Percentiles rank a stretch among this genome's conserved stretches.
Conservation (phyloP, 2,797 vertebrate genomes). For the Acrossocheilus wenchowensis region DNA sequence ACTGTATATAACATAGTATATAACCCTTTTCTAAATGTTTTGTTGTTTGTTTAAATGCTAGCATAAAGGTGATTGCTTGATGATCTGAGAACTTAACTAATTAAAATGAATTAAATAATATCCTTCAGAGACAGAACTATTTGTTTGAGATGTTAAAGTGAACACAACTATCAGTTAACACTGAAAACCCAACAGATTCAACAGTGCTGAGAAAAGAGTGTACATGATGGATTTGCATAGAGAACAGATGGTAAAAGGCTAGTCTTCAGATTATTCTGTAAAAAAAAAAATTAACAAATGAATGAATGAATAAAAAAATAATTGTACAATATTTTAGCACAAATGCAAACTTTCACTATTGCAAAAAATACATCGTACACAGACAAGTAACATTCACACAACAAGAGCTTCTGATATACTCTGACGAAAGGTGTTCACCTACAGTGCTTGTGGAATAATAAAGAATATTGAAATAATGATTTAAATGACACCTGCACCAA, state of each 20-base stretch:
- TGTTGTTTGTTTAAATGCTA: neutral
- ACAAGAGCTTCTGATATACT: neutral
- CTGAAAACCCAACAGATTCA: neutral
- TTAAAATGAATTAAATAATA: neutral
- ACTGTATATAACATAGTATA: neutral
- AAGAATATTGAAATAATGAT: slow-evolving; percentile 1
- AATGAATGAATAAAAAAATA: neutral
- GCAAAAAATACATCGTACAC: neutral
- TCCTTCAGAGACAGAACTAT: neutral
- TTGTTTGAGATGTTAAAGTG: neutral
- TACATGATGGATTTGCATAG: no score
- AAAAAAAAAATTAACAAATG: no score
- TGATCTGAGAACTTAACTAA: neutral
- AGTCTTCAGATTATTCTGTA: no score
- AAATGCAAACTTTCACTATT: neutral
- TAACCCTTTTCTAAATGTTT: neutral
- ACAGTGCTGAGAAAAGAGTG: neutral
- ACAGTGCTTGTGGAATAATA: neutral
- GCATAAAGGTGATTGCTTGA: neutral
- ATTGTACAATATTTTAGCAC: neutral
- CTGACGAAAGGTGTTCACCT: neutral
- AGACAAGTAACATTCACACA: neutral
- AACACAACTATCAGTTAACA: neutral
- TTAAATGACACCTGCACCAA: slow-evolving; percentile 34
- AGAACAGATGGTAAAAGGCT: no score